Evolutionary conservation across 2,888 invertebrate species (phyloP).

Genomic region (Drosophila emarginata): DNA sequence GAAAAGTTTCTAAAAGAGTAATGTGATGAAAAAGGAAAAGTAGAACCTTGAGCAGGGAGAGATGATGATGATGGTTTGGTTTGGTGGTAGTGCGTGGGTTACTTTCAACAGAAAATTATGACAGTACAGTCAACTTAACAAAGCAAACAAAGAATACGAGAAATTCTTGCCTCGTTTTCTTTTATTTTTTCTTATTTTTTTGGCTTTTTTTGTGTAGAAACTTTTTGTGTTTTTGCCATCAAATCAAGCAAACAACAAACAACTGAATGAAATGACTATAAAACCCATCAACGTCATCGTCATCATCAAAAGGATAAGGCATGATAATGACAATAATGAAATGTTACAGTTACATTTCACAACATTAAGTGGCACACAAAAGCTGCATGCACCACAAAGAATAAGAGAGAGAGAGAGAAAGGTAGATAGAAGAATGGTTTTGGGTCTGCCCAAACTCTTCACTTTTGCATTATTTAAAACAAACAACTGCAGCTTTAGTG

Average conservation of each 20-base stretch:
- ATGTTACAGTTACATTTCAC: conserved; percentile 59
- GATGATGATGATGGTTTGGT: background rate
- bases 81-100: background rate
- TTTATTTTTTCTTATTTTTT: no score
- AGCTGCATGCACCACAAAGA: conserved; percentile 40
- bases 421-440: background rate
- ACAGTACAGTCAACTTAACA: conserved; percentile 55
- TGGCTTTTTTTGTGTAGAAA: no score
- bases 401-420: background rate
- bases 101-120: conserved; percentile 41
- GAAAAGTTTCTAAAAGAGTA: background rate
- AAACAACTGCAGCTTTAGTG: conserved; percentile 33
- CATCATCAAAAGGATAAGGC: conserved; percentile 3
- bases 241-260: conserved; percentile 67
- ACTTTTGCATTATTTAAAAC: conserved; percentile 56
- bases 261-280: conserved; percentile 67
- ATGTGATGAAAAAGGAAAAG: background rate
- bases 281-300: conserved; percentile 72
- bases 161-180: conserved; percentile 7
- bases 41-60: background rate
- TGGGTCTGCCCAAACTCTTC: background rate
- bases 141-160: conserved; percentile 10
- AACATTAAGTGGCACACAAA: conserved; percentile 58
- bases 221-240: conserved; percentile 8
- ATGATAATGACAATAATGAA: conserved; percentile 57